Evolutionary conservation across 2,113 vertebrate species (phyloP), one percentile per base, ranked within the genome.

Genomic region (Burhinus oedicnemus): DNA sequence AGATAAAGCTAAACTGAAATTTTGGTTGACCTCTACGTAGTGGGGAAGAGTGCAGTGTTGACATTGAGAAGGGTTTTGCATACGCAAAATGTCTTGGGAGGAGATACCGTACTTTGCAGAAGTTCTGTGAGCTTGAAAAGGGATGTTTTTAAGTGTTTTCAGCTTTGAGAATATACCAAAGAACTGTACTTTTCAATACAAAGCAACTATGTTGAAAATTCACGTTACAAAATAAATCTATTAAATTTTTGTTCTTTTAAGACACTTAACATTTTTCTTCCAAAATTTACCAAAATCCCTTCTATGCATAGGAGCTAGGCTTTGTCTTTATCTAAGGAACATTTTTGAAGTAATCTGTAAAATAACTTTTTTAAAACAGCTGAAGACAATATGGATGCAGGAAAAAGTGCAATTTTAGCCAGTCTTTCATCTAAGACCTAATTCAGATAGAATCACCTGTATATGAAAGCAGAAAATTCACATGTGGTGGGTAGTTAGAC

Each of bases 1-100:
- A 71, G 42, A 34, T 42, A 30, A 51, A 79, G 71, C 61, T 44
- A 44, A 83, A 77, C 5, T 51, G 38, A 62, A 47, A 32, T 83
- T 45, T 69, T 83, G 16, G 8, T 93, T 89, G 68, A 89, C 32
- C 38, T 89, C 54, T 81, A 55, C 32, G 60, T 61, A n/a, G 40
- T 1, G 3, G 44, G 38, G 25, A 49, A 36, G n/a, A 72, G 15
- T 8, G 6, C 0, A 1, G 14, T 40, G 44, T 9, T 40, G 49
- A 86, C 57, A 11, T 2, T 44, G 58, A 72, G 52, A 3, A 38
- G 44, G 22, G 36, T 52, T 94, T 83, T 77, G 25, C 18, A 15
- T 25, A 15, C 49, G 19, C 29, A 61, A 8, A 80, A 83, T 40
- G 40, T 40, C 11, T 16, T 6, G 20, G 42, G 42, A 81, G 45